Evolutionary conservation across 2,888 invertebrate species (phyloP).

Genomic region (Julus scandinavius): DNA sequence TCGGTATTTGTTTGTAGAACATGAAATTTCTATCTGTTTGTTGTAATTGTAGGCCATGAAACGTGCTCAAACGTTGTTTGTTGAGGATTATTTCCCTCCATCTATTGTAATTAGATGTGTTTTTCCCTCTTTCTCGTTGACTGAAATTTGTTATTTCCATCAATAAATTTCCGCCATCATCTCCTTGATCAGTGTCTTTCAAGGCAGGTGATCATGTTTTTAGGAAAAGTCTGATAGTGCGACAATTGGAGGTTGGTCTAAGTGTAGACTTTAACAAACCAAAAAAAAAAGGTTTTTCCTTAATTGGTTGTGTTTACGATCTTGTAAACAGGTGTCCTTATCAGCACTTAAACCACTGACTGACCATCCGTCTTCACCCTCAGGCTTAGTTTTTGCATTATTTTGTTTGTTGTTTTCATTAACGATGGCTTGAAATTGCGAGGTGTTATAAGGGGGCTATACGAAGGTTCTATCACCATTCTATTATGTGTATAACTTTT

Average conservation of each 20-base stretch:
- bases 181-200: background rate
- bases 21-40: background rate
- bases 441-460: background rate
- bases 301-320: constrained; percentile 19
- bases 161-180: constrained; percentile 12
- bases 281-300: background rate
- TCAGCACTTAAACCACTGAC: background rate
- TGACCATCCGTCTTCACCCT: constrained; percentile 18
- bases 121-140: background rate
- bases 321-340: constrained; percentile 29
- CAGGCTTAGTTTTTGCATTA: background rate
- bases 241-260: constrained; percentile 9
- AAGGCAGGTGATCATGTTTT: background rate
- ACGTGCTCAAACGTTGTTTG: constrained; percentile 3
- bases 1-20: background rate
- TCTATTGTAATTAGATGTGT: background rate
- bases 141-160: background rate
- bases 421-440: background rate
- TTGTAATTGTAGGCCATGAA: background rate
- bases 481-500: no score
- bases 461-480: background rate
- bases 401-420: background rate
- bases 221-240: background rate
- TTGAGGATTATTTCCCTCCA: background rate
- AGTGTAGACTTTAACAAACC: background rate